These are phyloP conservation scores for Metalampra italica DNA, from an alignment of 2,888 invertebrate species.

Conservation along the genomic window DNA sequence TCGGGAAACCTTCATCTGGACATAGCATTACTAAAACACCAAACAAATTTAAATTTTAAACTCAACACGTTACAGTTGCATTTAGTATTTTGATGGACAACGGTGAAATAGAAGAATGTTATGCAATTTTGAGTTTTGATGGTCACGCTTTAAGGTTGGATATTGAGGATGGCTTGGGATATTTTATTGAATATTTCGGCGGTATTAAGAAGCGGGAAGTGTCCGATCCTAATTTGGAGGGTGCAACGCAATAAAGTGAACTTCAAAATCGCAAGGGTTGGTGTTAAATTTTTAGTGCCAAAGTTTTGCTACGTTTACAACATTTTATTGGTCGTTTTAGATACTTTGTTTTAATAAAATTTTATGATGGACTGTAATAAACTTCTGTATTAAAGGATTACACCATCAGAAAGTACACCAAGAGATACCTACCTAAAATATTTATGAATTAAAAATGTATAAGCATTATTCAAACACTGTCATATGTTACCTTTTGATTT, in stretches of 20 bases:
- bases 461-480: too few species aligned
- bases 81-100: not conserved
- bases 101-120: not conserved
- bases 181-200: conserved; percentile 29
- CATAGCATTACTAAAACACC: conserved; percentile 9
- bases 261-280: conserved; percentile 29
- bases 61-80: conserved; percentile 4
- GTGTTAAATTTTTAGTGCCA: conserved; percentile 22
- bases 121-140: not conserved
- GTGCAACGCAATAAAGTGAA: conserved; percentile 40
- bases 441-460: too few species aligned
- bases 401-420: too few species aligned
- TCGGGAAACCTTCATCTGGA: conserved; percentile 37
- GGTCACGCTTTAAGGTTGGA: not conserved
- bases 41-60: conserved; percentile 16
- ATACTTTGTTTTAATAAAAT: conserved; percentile 10
- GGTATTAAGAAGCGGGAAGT: conserved; percentile 52
- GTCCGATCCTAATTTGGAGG: conserved; percentile 59
- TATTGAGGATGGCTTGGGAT: not conserved
- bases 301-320: conserved; percentile 21
- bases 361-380: conserved; percentile 5
- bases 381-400: not conserved
- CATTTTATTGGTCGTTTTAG: conserved; percentile 11
- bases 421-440: too few species aligned
- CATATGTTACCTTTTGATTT: too few species aligned